Base-by-base conservation (phyloP, 2,888 invertebrate species). In the Oconnorella tubifera region DNA sequence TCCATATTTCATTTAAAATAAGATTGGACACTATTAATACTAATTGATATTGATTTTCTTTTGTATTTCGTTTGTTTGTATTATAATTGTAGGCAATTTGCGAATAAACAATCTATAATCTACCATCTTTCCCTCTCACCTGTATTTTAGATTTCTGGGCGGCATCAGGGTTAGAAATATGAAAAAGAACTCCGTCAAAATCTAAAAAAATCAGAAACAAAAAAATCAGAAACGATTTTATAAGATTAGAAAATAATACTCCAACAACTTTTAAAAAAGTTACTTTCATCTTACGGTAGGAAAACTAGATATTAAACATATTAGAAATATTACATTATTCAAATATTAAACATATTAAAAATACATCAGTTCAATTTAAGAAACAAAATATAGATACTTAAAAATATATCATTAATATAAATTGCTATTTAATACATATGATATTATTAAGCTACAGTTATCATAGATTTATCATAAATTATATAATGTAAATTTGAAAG, bases 171-270 rank as follows among this genome's bases (percentile, higher is more conserved):
- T 97, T 99, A 70, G 97, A 96, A 85, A 99, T 90, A 85, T 96
- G 97, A 86, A 95, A 99, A 74, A 98, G 85, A 70, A 95, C 98
- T 76, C 99, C 98, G 87, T 99, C 99, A 85, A 99, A 99, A 86
- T 99, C 99, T 75, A 94, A 75, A 56, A 40, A 40, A 14, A 40
- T 40, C 19, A 10, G 19, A 40, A 40, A 19, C 40, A 51, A 19
- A 51, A 51, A 6, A 19, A 19, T 4, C 53, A 51, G 25, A 51
- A 51, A 51, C 6, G 6, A 23, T 27, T 19, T 51, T 23, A 51
- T 23, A 51, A 51, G 14, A 51, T 51, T 51, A 19, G 4, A 51
- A 51, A 19, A 51, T 19, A 23, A 19, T 25, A 6, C 6, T 51
- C 25, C 25, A 40, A 40, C 19, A 40, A 40, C 19, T 40, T 10